Evolutionary conservation across 2,113 vertebrate genomes (phyloP), one percentile per base, ranked within the genome.

Genomic region (Scophthalmus maximus): DNA sequence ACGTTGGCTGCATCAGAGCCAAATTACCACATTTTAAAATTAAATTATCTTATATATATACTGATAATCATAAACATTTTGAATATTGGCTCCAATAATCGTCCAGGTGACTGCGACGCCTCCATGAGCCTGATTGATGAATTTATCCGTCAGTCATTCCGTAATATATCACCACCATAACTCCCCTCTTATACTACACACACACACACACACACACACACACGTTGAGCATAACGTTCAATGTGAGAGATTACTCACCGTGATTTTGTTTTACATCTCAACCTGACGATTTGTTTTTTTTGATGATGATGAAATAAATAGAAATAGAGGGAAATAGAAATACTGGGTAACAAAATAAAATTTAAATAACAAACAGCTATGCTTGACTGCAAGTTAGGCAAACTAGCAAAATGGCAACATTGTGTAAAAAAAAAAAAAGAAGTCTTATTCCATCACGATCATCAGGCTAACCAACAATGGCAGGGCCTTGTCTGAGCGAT

Each of bases 381-480:
- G n/a, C n/a, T n/a, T n/a, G 23, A 26, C 11, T n/a, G 5, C 3
- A n/a, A 30, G 10, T 14, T 27, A 26, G 3, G 10, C 29, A 29
- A 32, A 46, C 17, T 10, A 30, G 23, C 26, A 9, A 17, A 50
- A 5, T 22, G 23, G 29, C 29, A 20, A 18, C 17, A 30, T 15
- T 18, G 20, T 56, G n/a, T 40, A 7, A 20, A 36, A 44, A 44
- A 17, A n/a, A 50, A 50, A 14, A 49, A 22, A n/a, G n/a, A n/a
- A n/a, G n/a, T n/a, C n/a, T n/a, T n/a, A n/a, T n/a, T n/a, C n/a
- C n/a, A n/a, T n/a, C n/a, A n/a, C n/a, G n/a, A n/a, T n/a, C 49
- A 79, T 76, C 25, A 71, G n/a, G 64, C 22, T 23, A 55, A 63
- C 42, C 65, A 74, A 83, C 74, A 73, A 65, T 66, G 61, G 27